Evolutionary conservation across 2,888 invertebrate genomes (phyloP), one percentile per base, ranked within the genome.

Genomic region (Chloroclystis v-ata): DNA sequence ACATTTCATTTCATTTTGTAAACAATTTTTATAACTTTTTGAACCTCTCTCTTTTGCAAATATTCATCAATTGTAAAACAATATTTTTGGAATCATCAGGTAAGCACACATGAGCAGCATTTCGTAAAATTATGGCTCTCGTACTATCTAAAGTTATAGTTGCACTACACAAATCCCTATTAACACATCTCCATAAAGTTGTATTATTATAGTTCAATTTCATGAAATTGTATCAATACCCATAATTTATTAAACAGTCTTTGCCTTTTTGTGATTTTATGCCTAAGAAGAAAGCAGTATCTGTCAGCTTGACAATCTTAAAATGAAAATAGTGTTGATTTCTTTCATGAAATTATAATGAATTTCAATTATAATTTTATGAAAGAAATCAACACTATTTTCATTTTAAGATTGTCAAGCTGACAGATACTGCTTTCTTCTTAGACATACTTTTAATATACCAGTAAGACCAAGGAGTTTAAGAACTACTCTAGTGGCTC

Each of bases 121-220:
- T 11, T 40, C 30, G 40, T 40, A 40, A 40, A 29, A 40, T 40
- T 30, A 20, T 40, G 29, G 40, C 40, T 40, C 29, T 40, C 29
- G 29, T 40, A 40, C 28, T 39, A 39, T 40, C 37, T 26, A 37
- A 37, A 37, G 37, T 37, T 37, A 37, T 26, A 37, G 37, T 37
- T 37, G 37, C 37, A 37, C 37, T 37, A 37, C 37, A 37, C 26
- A 37, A 37, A 37, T 37, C 37, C 37, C 37, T 37, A 37, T 37
- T 37, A 37, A 26, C 37, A 37, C 37, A 37, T 37, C 37, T 37
- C 37, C 37, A 37, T 37, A 37, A 37, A 26, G 37, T 37, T 37
- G 37, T 37, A 26, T 37, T 37, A 37, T 26, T 26, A 26, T 26
- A 13, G 37, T 37, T 26, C 25, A 37, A 37, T 37, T 37, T 37